A percentile compares a stretch with the other conserved stretches of the same genome.
phyloP scores from a whole-genome alignment of 2,888 invertebrate genomes.

The Andrena fulva region DNA sequence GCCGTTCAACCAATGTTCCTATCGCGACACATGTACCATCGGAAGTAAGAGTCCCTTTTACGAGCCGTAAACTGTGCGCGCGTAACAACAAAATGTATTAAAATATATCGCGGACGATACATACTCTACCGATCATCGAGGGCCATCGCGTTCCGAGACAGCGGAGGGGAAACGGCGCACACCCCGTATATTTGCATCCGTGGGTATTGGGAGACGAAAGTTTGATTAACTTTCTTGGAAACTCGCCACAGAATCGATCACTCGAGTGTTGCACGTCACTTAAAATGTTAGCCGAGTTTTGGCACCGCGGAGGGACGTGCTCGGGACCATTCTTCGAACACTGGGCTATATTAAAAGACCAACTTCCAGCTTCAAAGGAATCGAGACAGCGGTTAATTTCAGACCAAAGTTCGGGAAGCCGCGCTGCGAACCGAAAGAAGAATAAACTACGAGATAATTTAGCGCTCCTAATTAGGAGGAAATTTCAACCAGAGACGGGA shows the following conservation, averaged over 20 bases:
- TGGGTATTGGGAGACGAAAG: slow-evolving; percentile 29
- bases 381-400: not conserved
- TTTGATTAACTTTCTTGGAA: slow-evolving; percentile 44
- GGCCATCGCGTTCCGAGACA: not conserved
- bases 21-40: not conserved
- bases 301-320: not conserved
- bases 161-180: not conserved
- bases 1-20: not conserved
- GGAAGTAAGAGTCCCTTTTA: not conserved
- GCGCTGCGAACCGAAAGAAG: too few relatives aligned
- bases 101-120: not conserved
- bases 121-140: not conserved
- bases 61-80: not conserved
- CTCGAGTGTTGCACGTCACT: slow-evolving; percentile 26
- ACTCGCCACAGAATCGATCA: slow-evolving; percentile 36
- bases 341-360: not conserved
- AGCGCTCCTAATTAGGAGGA: too few relatives aligned
- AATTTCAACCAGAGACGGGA: too few relatives aligned
- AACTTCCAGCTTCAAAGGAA: slow-evolving; percentile 2
- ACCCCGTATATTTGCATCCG: slow-evolving; percentile 19
- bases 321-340: not conserved
- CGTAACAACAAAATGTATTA: not conserved
- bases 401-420: not conserved
- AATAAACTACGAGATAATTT: too few relatives aligned
- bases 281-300: slow-evolving; percentile 16